A percentile compares a stretch with the other conserved stretches of the same genome.
Evolutionary conservation across 2,888 invertebrate species (phyloP).

Genomic region (Plebejus melissa): DNA sequence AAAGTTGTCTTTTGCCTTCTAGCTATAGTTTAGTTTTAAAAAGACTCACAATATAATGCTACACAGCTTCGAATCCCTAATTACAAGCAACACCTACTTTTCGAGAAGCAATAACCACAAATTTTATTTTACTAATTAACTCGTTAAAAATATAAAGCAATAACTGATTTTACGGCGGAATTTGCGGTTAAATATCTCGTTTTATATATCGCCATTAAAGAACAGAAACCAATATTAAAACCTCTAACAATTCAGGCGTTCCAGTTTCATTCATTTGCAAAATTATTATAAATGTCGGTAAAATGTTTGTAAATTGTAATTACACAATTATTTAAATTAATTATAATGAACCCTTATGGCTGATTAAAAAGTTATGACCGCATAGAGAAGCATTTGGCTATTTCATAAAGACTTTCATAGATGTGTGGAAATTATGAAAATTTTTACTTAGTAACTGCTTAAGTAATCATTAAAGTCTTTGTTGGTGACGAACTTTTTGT

Average conservation of each 20-base stretch:
- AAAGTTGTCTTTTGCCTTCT: not conserved
- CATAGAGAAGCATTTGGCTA: not conserved
- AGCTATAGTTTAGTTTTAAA: not conserved
- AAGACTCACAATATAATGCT: not conserved
- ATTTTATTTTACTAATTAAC: not conserved
- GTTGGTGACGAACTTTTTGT: not conserved
- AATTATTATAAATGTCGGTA: not conserved
- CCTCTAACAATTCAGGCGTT: not conserved
- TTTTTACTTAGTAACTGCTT: not conserved
- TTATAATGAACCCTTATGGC: not conserved
- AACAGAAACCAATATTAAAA: constrained; percentile 18
- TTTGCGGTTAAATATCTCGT: constrained; percentile 3
- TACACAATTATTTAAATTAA: not conserved
- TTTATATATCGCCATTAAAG: constrained; percentile 3
- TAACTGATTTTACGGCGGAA: constrained; percentile 3
- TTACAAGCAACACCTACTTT: not conserved
- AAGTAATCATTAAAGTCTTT: not conserved
- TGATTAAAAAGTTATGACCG: not conserved
- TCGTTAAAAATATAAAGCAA: constrained; percentile 9
- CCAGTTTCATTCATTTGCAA: not conserved
- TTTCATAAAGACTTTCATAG: not conserved
- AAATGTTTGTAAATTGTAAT: not conserved
- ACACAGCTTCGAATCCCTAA: not conserved
- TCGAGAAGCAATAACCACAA: not conserved
- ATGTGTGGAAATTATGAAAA: not conserved